Base-by-base conservation (phyloP, 2,113 vertebrate species). In the Lepidothrix coronata region DNA sequence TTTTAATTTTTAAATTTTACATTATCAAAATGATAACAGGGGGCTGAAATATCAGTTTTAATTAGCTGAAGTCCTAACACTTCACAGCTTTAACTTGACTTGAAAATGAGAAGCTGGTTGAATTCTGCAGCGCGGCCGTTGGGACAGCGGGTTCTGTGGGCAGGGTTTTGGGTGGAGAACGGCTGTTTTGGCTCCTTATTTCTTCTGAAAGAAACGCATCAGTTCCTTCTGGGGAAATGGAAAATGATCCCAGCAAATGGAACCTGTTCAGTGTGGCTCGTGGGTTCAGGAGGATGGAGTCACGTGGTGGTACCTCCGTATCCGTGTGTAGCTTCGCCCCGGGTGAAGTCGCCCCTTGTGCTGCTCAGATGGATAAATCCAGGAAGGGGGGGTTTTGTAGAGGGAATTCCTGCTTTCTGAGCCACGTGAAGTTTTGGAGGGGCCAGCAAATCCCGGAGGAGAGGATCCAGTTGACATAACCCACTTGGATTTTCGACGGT, bases 261-360 rank as follows among this genome's bases (percentile, higher is more conserved):
- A 10, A 65, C 20, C 19, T 23, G 24, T 27, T 63, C 5, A 0
- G 14, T 43, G 16, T 52, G 55, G 22, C 12, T 48, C 22, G 14
- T 59, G 62, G 57, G 12, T 28, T 80, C 30, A 59, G 51, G 28
- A 65, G 4, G 28, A 5, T 11, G 43, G 59, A 48, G 39, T 71
- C 35, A 23, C 21, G 10, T 11, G 14, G 71, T n/a, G 57, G 23
- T 48, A 35, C 66, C 46, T 68, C 24, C 23, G 7, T 19, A 3
- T 35, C 25, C 19, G 44, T 5, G 22, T 48, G n/a, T 68, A 27
- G 23, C 44, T 48, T 67, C 31, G 11, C 23, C 43, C 58, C 41
- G 6, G 1, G 0, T 43, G n/a, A 28, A 57, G 37, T 43, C 8
- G 10, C 3, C 2, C 21, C 46, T 80, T 13, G 3, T 28, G 14